Evolutionary conservation across 2,888 invertebrate species (phyloP), one percentile per base, ranked within the genome.

Genomic region (Dynastes maya): DNA sequence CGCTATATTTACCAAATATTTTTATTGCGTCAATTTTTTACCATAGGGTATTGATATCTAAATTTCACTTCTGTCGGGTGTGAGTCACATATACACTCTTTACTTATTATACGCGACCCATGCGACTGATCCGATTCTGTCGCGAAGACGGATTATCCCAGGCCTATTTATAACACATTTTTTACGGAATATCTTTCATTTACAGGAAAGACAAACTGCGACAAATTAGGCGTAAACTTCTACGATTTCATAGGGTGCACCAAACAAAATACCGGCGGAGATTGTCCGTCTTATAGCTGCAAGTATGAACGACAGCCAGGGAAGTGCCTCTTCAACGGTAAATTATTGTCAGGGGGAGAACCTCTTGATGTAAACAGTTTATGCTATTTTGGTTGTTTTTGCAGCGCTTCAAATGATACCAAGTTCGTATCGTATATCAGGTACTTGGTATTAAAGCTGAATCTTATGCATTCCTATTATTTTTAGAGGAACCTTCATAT

Each of bases 321-420:
- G 37, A 72, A 78, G n/a, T 78, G 78, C 22, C 58, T 75, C 4
- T 78, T 75, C 49, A 72, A 78, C 32, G 78, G 78, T 4, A 27
- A 40, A 16, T 16, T 45, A 16, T 49, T 78, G 49, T 67, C 75
- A 13, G 27, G 16, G 9, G 63, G 70, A 6, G 67, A 68, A 63
- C 0, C 29, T 5, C 40, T 63, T 2, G 49, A 29, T 8, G 11
- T 27, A 22, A 70, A 70, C 40, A 55, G 51, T 2, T 32, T 45
- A 2, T 78, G 78, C 63, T 68, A 49, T 40, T 78, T 78, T 53
- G 78, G 78, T 4, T 78, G 78, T 37, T 45, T 75, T 16, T 78
- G 78, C 45, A 16, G 11, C 6, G 63, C 75, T 0, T 16, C 6
- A 11, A 58, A 58, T 51, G 53, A 71, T 22, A n/a, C 13, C 37